Conservation (phyloP, 1,140 invertebrate species). For the Goniozus legneri region DNA sequence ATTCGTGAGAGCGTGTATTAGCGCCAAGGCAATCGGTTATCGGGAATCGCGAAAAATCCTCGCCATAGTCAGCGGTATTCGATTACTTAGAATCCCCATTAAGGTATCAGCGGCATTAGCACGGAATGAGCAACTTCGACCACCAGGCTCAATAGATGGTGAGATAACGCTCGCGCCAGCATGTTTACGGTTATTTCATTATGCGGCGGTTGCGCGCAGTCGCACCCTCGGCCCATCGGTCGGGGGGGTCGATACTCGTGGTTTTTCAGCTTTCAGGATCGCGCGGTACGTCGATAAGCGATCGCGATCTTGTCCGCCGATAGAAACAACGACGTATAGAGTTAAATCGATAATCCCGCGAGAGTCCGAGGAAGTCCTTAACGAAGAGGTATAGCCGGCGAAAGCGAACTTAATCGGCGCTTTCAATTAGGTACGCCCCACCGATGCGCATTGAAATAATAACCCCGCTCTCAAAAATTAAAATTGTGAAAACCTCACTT, state of each 20-base stretch:
- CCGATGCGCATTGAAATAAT: too few relatives aligned
- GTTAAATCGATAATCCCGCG: constrained; percentile 46
- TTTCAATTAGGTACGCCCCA: constrained; percentile 32
- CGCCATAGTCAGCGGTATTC: too few relatives aligned
- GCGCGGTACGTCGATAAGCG: constrained; percentile 20
- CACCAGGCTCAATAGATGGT: constrained; percentile 17
- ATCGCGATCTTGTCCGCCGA: constrained; percentile 27
- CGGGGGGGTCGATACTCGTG: too few relatives aligned
- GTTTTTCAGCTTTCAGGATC: too few relatives aligned
- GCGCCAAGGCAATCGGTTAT: too few relatives aligned
- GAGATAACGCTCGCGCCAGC: constrained; percentile 31
- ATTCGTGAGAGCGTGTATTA: too few relatives aligned
- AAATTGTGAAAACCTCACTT: too few relatives aligned
- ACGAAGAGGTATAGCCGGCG: constrained; percentile 31
- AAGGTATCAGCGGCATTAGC: neutral
- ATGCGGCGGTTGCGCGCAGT: too few relatives aligned
- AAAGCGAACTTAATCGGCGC: too few relatives aligned
- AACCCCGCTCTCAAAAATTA: too few relatives aligned
- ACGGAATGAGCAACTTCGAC: neutral
- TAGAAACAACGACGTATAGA: constrained; percentile 34
- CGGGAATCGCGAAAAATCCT: too few relatives aligned
- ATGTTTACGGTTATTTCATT: constrained; percentile 34
- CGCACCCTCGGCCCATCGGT: too few relatives aligned
- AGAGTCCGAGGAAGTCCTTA: constrained; percentile 29
- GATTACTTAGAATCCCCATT: constrained; percentile 16